A percentile compares a stretch with the other conserved stretches of the same genome.
phyloP scores from a whole-genome alignment of 2,888 invertebrate species.

The Temnothorax rugatulus region DNA sequence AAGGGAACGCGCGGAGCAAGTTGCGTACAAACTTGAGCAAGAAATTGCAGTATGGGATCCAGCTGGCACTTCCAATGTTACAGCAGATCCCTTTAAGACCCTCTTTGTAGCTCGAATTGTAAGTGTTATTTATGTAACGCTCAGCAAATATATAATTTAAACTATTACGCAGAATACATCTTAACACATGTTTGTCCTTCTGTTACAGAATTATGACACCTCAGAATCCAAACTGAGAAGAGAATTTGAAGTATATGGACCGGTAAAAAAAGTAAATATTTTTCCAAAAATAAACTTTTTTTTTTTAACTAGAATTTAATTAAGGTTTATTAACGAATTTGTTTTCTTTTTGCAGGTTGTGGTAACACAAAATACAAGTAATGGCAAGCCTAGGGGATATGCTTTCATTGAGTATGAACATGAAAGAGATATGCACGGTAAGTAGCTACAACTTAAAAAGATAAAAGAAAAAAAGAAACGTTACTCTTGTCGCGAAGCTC shows the following conservation, averaged over 20 bases:
- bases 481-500: conserved; percentile 66
- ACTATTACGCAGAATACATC: not conserved
- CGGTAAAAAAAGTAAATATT: conserved; percentile 95
- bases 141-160: not conserved
- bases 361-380: conserved; percentile 94
- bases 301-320: not conserved
- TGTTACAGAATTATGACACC: conserved; percentile 97
- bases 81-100: conserved; percentile 98
- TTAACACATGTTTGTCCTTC: not conserved
- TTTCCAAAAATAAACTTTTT: not conserved
- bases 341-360: conserved; percentile 90
- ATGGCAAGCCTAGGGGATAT: conserved; percentile 98
- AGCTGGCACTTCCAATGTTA: conserved; percentile 91
- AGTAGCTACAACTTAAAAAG: conserved; percentile 87
- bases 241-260: conserved; percentile 99
- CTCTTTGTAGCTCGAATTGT: conserved; percentile 98
- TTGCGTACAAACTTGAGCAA: conserved; percentile 98
- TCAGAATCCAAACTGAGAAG: conserved; percentile 98
- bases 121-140: conserved; percentile 86
- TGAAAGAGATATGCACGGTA: conserved; percentile 99
- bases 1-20: conserved; percentile 97
- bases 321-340: not conserved
- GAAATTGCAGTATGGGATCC: conserved; percentile 99
- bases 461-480: conserved; percentile 49
- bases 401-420: conserved; percentile 99